Evolutionary conservation across 1,140 invertebrate genomes (phyloP).

Genomic region (Dreissena rostriformis): DNA sequence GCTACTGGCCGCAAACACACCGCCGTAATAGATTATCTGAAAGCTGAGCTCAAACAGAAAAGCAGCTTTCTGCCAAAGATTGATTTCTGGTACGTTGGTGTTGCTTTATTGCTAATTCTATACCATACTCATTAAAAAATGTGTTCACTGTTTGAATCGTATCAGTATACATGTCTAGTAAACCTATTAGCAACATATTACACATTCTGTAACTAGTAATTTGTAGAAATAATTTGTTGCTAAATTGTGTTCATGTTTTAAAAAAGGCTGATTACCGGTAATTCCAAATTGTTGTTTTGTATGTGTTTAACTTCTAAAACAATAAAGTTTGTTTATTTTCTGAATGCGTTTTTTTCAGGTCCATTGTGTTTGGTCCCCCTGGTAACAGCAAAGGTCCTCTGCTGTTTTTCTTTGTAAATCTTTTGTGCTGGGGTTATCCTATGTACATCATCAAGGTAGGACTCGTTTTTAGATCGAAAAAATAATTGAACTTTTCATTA

Average conservation of each 20-base stretch:
- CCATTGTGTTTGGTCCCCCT: conserved; percentile 93
- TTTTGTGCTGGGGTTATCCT: conserved; percentile 94
- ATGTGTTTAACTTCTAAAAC: too few relatives aligned
- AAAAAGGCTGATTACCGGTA: too few relatives aligned
- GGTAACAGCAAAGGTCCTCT: conserved; percentile 94
- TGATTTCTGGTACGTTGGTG: conserved; percentile 88
- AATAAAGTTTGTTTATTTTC: too few relatives aligned
- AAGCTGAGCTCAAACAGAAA: conserved; percentile 90
- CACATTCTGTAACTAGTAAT: too few relatives aligned
- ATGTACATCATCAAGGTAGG: conserved; percentile 93
- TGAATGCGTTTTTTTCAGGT: conserved; percentile 81
- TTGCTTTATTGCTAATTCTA: background rate
- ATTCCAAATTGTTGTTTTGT: too few relatives aligned
- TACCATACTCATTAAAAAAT: too few relatives aligned
- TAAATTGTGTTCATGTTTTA: too few relatives aligned
- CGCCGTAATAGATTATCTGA: conserved; percentile 90
- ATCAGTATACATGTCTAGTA: too few relatives aligned
- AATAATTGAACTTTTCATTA: too few relatives aligned
- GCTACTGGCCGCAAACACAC: conserved; percentile 93
- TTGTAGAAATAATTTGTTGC: background rate
- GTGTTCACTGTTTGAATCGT: too few relatives aligned
- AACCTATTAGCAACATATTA: too few relatives aligned
- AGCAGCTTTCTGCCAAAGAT: conserved; percentile 92
- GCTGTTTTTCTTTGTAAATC: conserved; percentile 91
- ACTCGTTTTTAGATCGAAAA: too few relatives aligned